phyloP scores from a whole-genome alignment of 2,888 invertebrate genomes.

The Xylophagus ater region DNA sequence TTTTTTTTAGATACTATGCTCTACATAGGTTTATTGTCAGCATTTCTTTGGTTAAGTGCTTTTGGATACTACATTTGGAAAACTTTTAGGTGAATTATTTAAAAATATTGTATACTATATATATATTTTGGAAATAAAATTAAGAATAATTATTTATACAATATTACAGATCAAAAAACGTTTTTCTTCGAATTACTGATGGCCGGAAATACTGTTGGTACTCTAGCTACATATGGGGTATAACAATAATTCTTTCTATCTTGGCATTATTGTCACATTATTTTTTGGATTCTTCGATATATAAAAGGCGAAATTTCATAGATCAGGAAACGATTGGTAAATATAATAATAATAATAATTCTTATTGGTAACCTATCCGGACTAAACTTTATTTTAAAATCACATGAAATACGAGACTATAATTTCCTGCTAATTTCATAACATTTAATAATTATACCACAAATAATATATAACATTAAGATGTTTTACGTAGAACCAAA shows the following conservation, averaged over 20 bases:
- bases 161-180: conserved; percentile 59
- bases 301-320: conserved; percentile 44
- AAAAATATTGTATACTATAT: background rate
- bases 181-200: conserved; percentile 73
- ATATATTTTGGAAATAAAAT: background rate
- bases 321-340: conserved; percentile 64
- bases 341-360: conserved; percentile 8
- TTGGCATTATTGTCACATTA: conserved; percentile 74
- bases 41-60: conserved; percentile 79
- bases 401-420: background rate
- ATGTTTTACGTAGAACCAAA: too few relatives aligned
- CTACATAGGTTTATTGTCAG: conserved; percentile 63
- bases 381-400: too few relatives aligned
- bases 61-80: conserved; percentile 82
- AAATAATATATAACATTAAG: too few relatives aligned
- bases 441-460: background rate
- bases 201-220: conserved; percentile 80
- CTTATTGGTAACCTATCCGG: background rate
- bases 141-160: background rate
- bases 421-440: too few relatives aligned
- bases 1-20: conserved; percentile 58
- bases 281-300: conserved; percentile 55
- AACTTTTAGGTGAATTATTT: conserved; percentile 57
- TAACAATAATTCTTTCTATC: conserved; percentile 56
- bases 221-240: conserved; percentile 68